phyloP scores from a whole-genome alignment of 2,888 invertebrate species.

The Yponomeuta sedellus region DNA sequence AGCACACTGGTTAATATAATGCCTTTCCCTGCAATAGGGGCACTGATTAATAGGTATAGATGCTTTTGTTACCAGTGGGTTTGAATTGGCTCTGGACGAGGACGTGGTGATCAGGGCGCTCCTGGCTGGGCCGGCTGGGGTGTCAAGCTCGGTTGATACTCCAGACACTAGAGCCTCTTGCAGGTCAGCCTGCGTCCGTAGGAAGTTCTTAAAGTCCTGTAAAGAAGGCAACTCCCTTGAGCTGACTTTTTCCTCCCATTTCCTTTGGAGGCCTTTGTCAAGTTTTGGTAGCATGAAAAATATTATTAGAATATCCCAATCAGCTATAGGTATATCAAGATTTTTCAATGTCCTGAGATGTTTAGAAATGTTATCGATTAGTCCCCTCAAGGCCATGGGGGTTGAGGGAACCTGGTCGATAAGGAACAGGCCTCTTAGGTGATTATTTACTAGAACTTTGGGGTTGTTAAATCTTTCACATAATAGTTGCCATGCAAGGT shows the following conservation, averaged over 20 bases:
- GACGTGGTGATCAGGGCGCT: slow-evolving; percentile 3
- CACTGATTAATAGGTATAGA: slow-evolving; percentile 4
- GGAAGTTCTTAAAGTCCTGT: too few relatives aligned
- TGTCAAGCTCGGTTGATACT: background rate
- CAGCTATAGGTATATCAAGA: background rate
- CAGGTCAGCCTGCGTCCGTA: too few relatives aligned
- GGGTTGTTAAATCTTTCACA: too few relatives aligned
- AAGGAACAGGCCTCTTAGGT: too few relatives aligned
- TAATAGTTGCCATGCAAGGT: too few relatives aligned
- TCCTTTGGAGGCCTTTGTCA: background rate
- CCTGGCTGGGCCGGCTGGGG: background rate
- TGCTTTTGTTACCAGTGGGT: slow-evolving; percentile 3
- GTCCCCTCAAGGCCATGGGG: too few relatives aligned
- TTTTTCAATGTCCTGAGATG: background rate
- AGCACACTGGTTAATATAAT: slow-evolving; percentile 9
- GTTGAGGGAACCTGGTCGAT: too few relatives aligned
- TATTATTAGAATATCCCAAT: slow-evolving; percentile 9
- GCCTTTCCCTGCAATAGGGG: slow-evolving; percentile 6
- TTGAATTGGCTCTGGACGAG: background rate
- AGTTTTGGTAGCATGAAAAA: background rate
- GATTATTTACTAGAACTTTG: too few relatives aligned
- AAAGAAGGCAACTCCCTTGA: too few relatives aligned
- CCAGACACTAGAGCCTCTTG: background rate
- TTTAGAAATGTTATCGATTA: too few relatives aligned
- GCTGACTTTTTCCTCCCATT: background rate